Conservation (phyloP, 2,888 invertebrate genomes). For the Silvanus unidentatus region DNA sequence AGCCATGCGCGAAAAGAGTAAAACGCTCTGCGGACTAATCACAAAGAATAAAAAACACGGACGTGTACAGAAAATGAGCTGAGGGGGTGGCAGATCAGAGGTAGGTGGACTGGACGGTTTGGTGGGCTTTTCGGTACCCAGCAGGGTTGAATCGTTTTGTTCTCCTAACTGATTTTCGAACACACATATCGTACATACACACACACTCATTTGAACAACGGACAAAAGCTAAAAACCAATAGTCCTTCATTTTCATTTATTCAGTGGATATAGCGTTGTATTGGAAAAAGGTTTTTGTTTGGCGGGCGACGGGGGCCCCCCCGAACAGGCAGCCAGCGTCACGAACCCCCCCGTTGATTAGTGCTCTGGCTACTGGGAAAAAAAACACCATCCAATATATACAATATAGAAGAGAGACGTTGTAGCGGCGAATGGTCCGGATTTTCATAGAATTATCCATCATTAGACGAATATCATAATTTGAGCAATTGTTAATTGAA, state of each 20-base stretch:
- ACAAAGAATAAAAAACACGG: slow-evolving; percentile 47
- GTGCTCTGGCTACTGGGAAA: slow-evolving; percentile 22
- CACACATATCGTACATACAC: slow-evolving; percentile 26
- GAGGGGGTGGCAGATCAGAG: slow-evolving; percentile 11
- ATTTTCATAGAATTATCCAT: too few relatives aligned
- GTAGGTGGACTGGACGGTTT: slow-evolving; percentile 18
- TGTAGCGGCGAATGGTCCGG: too few relatives aligned
- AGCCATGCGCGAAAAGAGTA: slow-evolving; percentile 49
- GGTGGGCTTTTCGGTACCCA: slow-evolving; percentile 13
- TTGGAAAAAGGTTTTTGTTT: slow-evolving; percentile 48
- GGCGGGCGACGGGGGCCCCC: slow-evolving; percentile 29
- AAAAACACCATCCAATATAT: too few relatives aligned
- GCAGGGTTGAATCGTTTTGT: slow-evolving; percentile 40
- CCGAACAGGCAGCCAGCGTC: slow-evolving; percentile 11
- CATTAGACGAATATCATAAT: too few relatives aligned
- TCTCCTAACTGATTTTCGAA: slow-evolving; percentile 48
- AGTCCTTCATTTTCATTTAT: slow-evolving; percentile 50
- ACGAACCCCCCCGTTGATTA: slow-evolving; percentile 38
- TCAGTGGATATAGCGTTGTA: slow-evolving; percentile 46
- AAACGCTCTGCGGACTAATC: slow-evolving; percentile 47
- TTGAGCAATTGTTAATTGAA: too few relatives aligned
- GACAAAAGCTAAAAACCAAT: slow-evolving; percentile 50
- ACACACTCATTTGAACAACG: slow-evolving; percentile 41
- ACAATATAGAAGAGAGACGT: too few relatives aligned
- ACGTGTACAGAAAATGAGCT: slow-evolving; percentile 35